A percentile compares a stretch with the other conserved stretches of the same genome.
phyloP scores from a whole-genome alignment of 2,888 invertebrate species.

The Blastobasis lacticolella region DNA sequence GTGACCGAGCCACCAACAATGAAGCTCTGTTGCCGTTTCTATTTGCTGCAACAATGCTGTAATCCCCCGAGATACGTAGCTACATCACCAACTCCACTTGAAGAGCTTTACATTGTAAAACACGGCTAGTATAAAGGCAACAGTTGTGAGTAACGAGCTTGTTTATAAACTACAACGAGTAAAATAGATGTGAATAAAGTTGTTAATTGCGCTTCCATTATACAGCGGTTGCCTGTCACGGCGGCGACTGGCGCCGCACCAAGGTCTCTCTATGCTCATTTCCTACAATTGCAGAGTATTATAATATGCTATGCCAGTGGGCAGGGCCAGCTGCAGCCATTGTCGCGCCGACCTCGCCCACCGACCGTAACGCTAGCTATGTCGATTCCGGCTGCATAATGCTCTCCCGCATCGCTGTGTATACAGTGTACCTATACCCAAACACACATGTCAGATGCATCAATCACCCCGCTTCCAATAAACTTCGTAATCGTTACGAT shows the following conservation, averaged over 20 bases:
- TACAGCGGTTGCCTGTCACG: not conserved
- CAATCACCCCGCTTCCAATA: not conserved
- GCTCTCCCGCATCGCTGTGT: no score
- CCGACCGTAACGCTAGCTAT: no score
- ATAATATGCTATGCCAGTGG: no score
- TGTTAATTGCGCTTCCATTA: no score
- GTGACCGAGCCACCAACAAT: conserved; percentile 31
- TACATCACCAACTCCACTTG: not conserved
- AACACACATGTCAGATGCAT: not conserved
- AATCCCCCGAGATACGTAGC: conserved; percentile 32
- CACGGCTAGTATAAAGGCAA: not conserved
- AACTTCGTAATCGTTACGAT: not conserved
- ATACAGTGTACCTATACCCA: no score
- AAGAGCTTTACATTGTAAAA: not conserved
- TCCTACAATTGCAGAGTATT: conserved; percentile 18
- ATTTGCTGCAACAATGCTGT: conserved; percentile 12
- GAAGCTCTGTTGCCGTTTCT: conserved; percentile 16
- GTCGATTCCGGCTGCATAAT: no score
- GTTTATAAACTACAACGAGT: no score
- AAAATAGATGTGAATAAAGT: no score
- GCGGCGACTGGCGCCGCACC: conserved; percentile 10
- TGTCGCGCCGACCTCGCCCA: no score
- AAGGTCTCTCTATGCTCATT: conserved; percentile 14
- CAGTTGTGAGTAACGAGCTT: no score
- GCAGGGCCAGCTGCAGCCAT: no score